Conservation (phyloP, 2,797 vertebrate species). For the Propithecus deckenii region DNA sequence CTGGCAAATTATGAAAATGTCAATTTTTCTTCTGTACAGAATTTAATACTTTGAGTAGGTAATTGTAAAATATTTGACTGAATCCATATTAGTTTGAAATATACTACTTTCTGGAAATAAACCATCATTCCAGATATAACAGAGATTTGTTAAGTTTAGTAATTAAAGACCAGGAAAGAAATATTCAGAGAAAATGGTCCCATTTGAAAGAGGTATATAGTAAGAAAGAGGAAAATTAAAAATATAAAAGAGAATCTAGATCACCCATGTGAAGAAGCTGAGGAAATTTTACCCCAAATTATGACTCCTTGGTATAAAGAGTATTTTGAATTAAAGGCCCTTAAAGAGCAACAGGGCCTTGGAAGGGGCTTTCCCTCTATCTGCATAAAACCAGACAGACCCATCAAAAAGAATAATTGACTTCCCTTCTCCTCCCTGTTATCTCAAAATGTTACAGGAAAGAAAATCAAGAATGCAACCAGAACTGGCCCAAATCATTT, state of each 20-base stretch:
- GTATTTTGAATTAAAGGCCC: too few species aligned
- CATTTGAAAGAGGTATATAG: not conserved
- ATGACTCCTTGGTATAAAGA: too few species aligned
- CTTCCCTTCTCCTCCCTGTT: too few species aligned
- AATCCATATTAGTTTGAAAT: not conserved
- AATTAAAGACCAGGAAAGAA: not conserved
- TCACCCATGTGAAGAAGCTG: too few species aligned
- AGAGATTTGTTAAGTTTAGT: not conserved
- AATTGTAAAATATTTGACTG: not conserved
- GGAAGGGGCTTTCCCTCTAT: too few species aligned
- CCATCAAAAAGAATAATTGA: too few species aligned
- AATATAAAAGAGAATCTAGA: not conserved
- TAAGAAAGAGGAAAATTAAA: not conserved
- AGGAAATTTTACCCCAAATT: too few species aligned
- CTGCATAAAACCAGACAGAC: too few species aligned
- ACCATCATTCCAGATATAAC: not conserved
- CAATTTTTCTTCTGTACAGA: not conserved
- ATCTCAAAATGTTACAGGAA: too few species aligned
- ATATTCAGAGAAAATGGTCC: not conserved
- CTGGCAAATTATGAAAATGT: not conserved
- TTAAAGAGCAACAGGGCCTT: too few species aligned
- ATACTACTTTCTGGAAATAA: not conserved
- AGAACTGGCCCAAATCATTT: too few species aligned
- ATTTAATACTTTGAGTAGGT: not conserved
- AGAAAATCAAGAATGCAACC: too few species aligned